These are phyloP conservation scores for Oophaga pumilio DNA, from an alignment of 2,113 vertebrate species.

Conservation along the genomic window DNA sequence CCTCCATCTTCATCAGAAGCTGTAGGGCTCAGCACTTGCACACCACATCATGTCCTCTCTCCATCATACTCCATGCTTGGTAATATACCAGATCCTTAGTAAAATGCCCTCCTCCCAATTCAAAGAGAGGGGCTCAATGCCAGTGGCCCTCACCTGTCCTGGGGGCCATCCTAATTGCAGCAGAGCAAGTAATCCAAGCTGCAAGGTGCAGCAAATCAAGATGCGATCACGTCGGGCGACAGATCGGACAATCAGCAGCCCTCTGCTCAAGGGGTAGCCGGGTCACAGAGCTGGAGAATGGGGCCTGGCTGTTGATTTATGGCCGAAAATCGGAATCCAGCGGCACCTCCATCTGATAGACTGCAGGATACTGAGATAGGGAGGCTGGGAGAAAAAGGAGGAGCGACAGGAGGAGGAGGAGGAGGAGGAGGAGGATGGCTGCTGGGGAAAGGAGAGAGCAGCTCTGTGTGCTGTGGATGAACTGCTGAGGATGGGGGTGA, in stretches of 20 bases:
- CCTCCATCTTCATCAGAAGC: slow-evolving; percentile 53
- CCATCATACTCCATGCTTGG: slow-evolving; percentile 9
- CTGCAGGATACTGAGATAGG: slow-evolving; percentile 37
- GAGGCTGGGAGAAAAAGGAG: slow-evolving; percentile 46
- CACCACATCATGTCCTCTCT: slow-evolving; percentile 24
- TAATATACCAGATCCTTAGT: background rate
- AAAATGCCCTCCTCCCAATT: background rate
- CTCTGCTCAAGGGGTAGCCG: background rate
- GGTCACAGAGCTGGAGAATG: background rate
- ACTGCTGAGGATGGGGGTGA: background rate
- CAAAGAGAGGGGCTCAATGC: background rate
- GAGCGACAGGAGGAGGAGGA: background rate
- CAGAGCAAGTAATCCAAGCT: slow-evolving; percentile 26
- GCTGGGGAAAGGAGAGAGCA: background rate
- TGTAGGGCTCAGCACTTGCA: background rate
- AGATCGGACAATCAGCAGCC: background rate
- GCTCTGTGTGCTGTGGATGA: background rate
- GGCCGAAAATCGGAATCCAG: background rate
- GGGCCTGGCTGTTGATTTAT: background rate
- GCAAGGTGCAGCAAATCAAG: slow-evolving; percentile 49
- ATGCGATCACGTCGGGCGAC: background rate
- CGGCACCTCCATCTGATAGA: slow-evolving; percentile 43
- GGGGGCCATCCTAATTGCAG: slow-evolving; percentile 18
- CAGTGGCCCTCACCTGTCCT: slow-evolving; percentile 17
- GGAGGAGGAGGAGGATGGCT: background rate